Evolutionary conservation across 2,888 invertebrate species (phyloP).

Genomic region (Cephus runcator): DNA sequence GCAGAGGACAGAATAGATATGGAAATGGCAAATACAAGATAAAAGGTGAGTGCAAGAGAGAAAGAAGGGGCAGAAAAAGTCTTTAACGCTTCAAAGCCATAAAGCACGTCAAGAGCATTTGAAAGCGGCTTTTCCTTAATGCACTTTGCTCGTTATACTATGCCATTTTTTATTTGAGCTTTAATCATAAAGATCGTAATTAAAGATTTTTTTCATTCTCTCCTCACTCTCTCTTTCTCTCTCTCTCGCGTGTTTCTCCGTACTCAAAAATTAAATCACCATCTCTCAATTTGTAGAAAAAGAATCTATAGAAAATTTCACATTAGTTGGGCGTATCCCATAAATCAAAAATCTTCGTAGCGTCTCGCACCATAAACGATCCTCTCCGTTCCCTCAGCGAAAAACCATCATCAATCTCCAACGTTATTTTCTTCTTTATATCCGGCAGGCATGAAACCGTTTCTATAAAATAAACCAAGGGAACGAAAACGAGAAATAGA

Average conservation of each 20-base stretch:
- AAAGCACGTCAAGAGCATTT: not conserved
- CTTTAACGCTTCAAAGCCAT: not conserved
- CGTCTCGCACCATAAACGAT: not conserved
- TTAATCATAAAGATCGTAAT: not conserved
- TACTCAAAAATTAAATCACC: not conserved
- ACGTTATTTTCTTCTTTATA: not conserved
- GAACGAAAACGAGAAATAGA: conserved; percentile 6
- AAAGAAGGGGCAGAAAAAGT: not conserved
- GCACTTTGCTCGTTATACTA: not conserved
- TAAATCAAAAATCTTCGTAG: not conserved
- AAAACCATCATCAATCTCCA: not conserved
- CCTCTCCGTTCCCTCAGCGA: not conserved
- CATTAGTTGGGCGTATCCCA: not conserved
- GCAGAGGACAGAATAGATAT: not conserved
- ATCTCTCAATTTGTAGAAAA: not conserved
- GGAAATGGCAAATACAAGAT: not conserved
- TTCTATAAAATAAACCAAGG: conserved; percentile 13
- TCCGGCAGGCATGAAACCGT: not conserved
- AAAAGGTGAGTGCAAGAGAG: not conserved
- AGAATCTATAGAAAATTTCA: not conserved
- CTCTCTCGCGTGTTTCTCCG: not conserved
- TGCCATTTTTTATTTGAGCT: not conserved
- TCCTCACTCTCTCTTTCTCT: too few relatives aligned
- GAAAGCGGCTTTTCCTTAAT: not conserved
- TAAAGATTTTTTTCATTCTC: not conserved